These are phyloP conservation scores for Gordius sp. DNA, from an alignment of 2,888 invertebrate genomes.

Conservation along the genomic window DNA sequence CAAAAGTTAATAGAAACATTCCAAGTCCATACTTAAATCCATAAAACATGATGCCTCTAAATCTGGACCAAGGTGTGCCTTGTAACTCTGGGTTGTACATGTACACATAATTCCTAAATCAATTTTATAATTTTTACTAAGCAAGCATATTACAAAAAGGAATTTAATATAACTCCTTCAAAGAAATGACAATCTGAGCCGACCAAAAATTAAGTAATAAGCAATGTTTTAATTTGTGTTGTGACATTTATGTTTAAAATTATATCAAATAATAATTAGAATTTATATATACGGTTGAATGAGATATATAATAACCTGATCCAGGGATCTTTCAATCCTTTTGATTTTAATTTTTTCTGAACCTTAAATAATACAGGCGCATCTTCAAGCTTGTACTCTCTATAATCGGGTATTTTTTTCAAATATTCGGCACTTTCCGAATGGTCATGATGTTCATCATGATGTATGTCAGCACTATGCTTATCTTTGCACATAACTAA, in stretches of 20 bases:
- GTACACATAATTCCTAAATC: not conserved
- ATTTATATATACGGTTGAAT: too few relatives aligned
- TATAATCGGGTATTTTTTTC: not conserved
- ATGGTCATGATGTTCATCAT: not conserved
- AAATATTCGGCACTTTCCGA: not conserved
- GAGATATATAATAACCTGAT: too few relatives aligned
- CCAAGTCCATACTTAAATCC: not conserved
- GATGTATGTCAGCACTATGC: too few relatives aligned
- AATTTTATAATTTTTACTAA: too few relatives aligned
- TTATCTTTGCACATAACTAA: too few relatives aligned
- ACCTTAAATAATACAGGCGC: not conserved
- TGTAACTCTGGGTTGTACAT: not conserved
- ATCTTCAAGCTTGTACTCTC: conserved; percentile 6
- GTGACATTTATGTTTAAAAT: too few relatives aligned
- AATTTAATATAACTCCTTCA: too few relatives aligned
- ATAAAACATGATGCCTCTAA: not conserved
- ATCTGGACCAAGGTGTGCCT: not conserved
- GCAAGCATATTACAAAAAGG: too few relatives aligned
- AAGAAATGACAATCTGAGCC: too few relatives aligned
- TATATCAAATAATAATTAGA: too few relatives aligned
- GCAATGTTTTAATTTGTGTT: too few relatives aligned
- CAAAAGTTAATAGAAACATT: not conserved
- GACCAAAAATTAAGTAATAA: too few relatives aligned
- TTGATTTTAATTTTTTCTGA: not conserved
- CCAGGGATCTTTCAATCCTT: conserved; percentile 13